Evolutionary conservation across 2,113 vertebrate genomes (phyloP), one percentile per base, ranked within the genome.

Genomic region (Laticauda colubrina): DNA sequence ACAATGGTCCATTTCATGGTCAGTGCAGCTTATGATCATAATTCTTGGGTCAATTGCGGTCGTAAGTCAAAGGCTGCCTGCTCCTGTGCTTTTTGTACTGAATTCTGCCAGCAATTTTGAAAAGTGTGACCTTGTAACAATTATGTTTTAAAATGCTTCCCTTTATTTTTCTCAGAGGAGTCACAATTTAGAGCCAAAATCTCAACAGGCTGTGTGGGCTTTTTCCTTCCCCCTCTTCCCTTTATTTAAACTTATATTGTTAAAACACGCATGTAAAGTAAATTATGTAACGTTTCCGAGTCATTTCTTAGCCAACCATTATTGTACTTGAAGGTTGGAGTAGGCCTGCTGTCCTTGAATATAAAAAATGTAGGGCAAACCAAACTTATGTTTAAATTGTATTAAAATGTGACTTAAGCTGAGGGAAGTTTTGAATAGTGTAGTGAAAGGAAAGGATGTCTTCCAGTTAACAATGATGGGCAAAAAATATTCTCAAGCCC

Each of bases 381-480:
- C 93, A 56, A 95, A 94, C 88, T 94, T 5, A 85, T 69, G 69
- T 91, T 95, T 90, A 92, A 95, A 91, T 92, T 92, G 48, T 94
- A 95, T 93, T 94, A 59, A 94, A n/a, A 5, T 88, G 61, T 94
- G 75, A 85, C 87, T 91, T 91, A 91, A 96, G 88, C 59, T 64
- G 69, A 69, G 5, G 95, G 96, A 93, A 90, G 3, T 26, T 26
- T 95, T 43, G 75, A 1, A 85, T 91, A 90, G 2, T 48, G 64
- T 87, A 69, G 0, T 18, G 55, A 34, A 93, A 93, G 29, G 45
- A 29, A 95, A 93, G 93, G 92, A 93, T 88, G 92, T 92, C n/a
- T 96, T 88, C n/a, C 94, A 21, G 34, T 48, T 10, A 3, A 34
- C 15, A 85, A 9, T 0, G 9, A 48, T 75, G 75, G 93, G 43